Evolutionary conservation across 2,113 vertebrate species (phyloP), one percentile per base, ranked within the genome.

Genomic region (Rhinoderma darwinii): DNA sequence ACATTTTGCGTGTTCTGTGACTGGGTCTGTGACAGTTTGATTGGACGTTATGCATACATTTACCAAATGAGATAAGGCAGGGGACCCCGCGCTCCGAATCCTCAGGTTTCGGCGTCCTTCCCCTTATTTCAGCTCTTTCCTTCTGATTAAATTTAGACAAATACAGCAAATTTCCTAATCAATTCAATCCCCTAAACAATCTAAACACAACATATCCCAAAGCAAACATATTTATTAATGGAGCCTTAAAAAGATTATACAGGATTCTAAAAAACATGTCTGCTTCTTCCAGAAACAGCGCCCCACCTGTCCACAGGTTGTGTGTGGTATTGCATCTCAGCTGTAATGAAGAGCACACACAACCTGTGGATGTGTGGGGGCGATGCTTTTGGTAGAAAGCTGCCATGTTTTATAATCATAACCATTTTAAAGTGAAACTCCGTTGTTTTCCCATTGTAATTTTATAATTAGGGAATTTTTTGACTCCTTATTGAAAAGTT

Each of bases 31-130:
- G 85, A 86, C 85, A 73, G 63, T 82, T 70, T 82, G 66, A 86
- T 86, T 81, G 66, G 78, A 80, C 68, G 61, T 72, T 82, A 86
- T 81, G 85, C 77, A 86, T 81, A 59, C 82, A 81, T 81, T 73
- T 86, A 86, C 77, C 66, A 72, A 82, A 86, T 86, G 77, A 82
- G 85, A 86, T 56, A 59, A 74, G 63, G 74, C 44, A 66, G 43
- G 30, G 14, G 12, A 39, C 54, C n/a, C 47, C n/a, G 68, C 1
- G 68, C 68, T 72, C 35, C 18, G 6, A 35, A 35, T 78, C 47
- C 47, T 18, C 3, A 51, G 27, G 17, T 78, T 32, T 3, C 75
- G 15, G 1, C 35, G 35, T 32, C 17, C 30, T 54, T 22, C 32
- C 22, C 8, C 17, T 32, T 78, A 11, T 51, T 51, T 78, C 4